Conservation (phyloP, 2,797 vertebrate species). For the Falco cherrug region DNA sequence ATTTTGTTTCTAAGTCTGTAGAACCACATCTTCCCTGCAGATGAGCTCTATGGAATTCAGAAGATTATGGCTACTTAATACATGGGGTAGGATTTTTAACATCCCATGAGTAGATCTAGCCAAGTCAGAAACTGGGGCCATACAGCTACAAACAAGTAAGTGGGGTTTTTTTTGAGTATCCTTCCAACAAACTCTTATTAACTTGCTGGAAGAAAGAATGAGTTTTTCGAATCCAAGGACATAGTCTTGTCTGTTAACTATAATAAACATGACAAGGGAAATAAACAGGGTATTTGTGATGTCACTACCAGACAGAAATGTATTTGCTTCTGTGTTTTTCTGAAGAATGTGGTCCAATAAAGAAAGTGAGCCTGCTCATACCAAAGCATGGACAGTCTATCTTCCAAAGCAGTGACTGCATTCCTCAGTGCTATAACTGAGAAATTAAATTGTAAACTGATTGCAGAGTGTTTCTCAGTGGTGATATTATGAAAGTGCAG, state of each 20-base stretch:
- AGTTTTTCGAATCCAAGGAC: neutral
- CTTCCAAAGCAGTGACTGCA: neutral
- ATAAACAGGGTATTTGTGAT: neutral
- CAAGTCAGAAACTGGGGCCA: neutral
- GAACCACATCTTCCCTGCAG: neutral
- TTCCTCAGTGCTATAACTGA: neutral
- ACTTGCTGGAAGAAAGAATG: neutral
- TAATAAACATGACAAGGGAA: neutral
- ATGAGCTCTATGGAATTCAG: neutral
- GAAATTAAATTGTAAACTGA: neutral
- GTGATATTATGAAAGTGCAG: neutral
- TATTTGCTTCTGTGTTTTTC: neutral
- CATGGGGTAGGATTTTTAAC: neutral
- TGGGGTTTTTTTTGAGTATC: neutral
- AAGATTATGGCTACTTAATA: neutral
- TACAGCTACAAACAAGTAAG: neutral
- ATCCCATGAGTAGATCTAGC: neutral
- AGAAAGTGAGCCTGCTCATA: neutral
- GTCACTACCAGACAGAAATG: neutral
- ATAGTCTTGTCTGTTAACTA: neutral
- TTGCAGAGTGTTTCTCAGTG: neutral
- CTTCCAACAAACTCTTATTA: neutral
- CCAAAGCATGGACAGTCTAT: fast-evolving
- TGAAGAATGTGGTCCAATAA: neutral
- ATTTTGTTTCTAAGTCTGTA: neutral